Evolutionary conservation across 2,888 invertebrate genomes (phyloP).

Genomic region (Dicyrtomina minuta): DNA sequence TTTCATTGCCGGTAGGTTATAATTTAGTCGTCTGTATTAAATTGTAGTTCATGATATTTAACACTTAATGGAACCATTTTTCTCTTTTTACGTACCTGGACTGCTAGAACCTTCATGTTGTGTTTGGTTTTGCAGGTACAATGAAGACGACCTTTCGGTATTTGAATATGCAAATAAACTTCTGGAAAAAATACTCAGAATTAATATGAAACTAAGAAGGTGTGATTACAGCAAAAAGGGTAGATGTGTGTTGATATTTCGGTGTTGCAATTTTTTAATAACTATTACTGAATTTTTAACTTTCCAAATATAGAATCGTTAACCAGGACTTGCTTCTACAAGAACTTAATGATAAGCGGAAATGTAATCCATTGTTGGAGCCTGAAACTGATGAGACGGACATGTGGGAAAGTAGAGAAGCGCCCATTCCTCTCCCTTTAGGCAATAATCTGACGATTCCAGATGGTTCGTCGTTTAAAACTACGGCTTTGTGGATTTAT

Average conservation of each 20-base stretch:
- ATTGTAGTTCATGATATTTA: no score
- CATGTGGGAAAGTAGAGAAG: constrained; percentile 29
- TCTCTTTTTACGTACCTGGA: no score
- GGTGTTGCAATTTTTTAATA: no score
- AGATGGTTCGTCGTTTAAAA: not conserved
- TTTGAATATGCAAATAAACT: constrained; percentile 33
- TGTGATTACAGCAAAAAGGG: no score
- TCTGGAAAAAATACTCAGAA: constrained; percentile 34
- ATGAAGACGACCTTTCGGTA: constrained; percentile 40
- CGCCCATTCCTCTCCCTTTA: not conserved
- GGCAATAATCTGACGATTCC: not conserved
- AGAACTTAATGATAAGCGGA: constrained; percentile 66
- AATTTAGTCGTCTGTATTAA: no score
- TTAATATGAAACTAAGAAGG: constrained; percentile 37
- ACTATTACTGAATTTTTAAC: not conserved
- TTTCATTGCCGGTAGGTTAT: constrained; percentile 66
- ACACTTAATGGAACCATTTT: no score
- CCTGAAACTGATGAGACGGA: constrained; percentile 59
- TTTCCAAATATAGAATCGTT: constrained; percentile 64
- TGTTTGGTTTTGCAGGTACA: constrained; percentile 35
- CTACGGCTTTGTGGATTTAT: no score
- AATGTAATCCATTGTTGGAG: constrained; percentile 68
- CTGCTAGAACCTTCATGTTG: no score
- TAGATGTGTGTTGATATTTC: no score
- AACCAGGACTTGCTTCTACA: constrained; percentile 71